A percentile compares a stretch with the other conserved stretches of the same genome.
phyloP scores from a whole-genome alignment of 2,888 invertebrate genomes.

The Phortica magna region DNA sequence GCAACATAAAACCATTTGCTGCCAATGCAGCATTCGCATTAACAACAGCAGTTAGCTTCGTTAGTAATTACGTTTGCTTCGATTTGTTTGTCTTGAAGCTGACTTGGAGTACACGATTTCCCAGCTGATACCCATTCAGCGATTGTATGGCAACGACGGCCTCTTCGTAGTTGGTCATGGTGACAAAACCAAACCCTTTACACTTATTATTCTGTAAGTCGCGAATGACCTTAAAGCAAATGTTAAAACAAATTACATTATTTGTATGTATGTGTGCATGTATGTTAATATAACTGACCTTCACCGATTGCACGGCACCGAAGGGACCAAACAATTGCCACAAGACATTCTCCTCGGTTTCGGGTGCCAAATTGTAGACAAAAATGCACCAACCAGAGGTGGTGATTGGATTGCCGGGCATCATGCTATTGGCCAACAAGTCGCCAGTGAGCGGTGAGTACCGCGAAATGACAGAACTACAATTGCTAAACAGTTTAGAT shows the following conservation, averaged over 20 bases:
- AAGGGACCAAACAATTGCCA: constrained; percentile 99
- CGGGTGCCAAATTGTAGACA: constrained; percentile 96
- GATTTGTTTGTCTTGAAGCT: constrained; percentile 97
- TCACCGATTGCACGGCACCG: constrained; percentile 98
- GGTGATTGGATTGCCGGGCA: constrained; percentile 90
- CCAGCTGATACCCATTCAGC: constrained; percentile 96
- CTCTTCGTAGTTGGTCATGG: constrained; percentile 99
- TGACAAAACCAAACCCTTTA: constrained; percentile 98
- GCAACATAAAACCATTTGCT: constrained; percentile 62
- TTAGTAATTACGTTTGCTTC: constrained; percentile 81
- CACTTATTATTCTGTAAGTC: constrained; percentile 98
- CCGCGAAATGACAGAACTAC: constrained; percentile 79
- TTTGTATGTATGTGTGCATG: too few species aligned
- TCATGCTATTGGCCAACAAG: constrained; percentile 86
- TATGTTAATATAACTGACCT: constrained; percentile 82
- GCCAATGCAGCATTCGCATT: constrained; percentile 68
- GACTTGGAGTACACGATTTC: constrained; percentile 97
- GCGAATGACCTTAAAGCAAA: constrained; percentile 84
- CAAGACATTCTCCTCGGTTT: constrained; percentile 96
- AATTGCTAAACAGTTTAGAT: constrained; percentile 26
- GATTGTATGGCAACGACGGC: constrained; percentile 97
- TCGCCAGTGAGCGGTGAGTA: constrained; percentile 94
- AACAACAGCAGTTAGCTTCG: constrained; percentile 76
- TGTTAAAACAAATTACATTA: neutral
- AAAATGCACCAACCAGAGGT: constrained; percentile 91